Base-by-base conservation (phyloP, 53 echinoderm and acorn worm species). In the Mesocentrotus franciscanus region DNA sequence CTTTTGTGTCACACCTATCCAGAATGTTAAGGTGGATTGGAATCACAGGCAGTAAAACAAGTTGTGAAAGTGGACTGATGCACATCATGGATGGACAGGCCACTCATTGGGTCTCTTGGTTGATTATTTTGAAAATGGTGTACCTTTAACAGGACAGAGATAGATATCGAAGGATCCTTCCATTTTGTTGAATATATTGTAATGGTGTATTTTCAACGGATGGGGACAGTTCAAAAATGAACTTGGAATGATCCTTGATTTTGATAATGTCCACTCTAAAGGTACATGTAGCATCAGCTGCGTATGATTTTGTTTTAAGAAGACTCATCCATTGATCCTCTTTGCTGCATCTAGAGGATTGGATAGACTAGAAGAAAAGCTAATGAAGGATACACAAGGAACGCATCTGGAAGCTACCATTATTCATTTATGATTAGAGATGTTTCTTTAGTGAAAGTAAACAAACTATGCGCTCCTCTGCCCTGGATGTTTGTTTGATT, bases 291-390 rank as follows among this genome's bases (percentile, higher is more conserved):
- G n/a, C n/a, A 72, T 11, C 11, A 3, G 74, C 74, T 74, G 10
- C 74, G 30, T 74, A 18, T 30, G 74, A 49, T 49, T 49, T 2
- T 5, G 5, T 32, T 74, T 10, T 74, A 12, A 14, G 74, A 32
- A 74, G 81, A 81, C 81, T 39, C 22, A 15, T 18, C 39, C 42
- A 8, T 64, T 10, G 20, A 64, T 42, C 39, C 81, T 81, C 42
- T 81, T 7, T 33, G 59, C 94, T 56, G 93, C 93, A 22, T 93
- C 74, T 30, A 74, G 30, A 74, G 32, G 74, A 12, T 74, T 32
- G 30, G 42, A 42, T 81, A 42, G 81, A 39, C 42, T 20, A 17
- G 16, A 18, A 17, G 42, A 13, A 22, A 81, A 81, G 81, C 81
- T 81, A 81, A 81, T 81, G 81, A 81, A 81, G 81, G 81, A 81